These are phyloP conservation scores for Cinclus cinclus DNA, from an alignment of 2,113 vertebrate species.

Conservation along the genomic window DNA sequence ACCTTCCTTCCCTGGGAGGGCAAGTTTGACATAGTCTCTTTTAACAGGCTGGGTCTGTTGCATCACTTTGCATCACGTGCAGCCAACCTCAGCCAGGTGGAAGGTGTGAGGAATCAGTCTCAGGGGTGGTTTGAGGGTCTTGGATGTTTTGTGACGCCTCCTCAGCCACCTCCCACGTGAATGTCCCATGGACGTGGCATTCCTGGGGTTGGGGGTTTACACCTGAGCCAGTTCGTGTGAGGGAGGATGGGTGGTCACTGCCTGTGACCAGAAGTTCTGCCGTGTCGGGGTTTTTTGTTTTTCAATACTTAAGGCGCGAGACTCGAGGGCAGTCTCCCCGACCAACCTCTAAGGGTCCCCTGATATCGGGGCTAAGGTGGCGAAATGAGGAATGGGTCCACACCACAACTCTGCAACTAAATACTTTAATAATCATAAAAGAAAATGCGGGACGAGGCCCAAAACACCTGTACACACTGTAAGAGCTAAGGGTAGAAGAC, in stretches of 20 bases:
- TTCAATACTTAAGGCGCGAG: too few relatives aligned
- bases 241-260: not conserved
- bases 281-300: too few relatives aligned
- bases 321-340: too few relatives aligned
- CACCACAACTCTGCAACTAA: too few relatives aligned
- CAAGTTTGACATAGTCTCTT: not conserved
- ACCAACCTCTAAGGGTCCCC: too few relatives aligned
- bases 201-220: rapidly evolving
- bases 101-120: not conserved
- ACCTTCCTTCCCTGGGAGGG: not conserved
- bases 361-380: too few relatives aligned
- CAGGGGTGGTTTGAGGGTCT: not conserved
- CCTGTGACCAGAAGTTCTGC: too few relatives aligned
- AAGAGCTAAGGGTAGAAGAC: too few relatives aligned
- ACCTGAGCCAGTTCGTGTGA: not conserved
- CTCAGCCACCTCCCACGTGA: not conserved
- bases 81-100: not conserved
- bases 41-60: not conserved
- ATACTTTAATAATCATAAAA: too few relatives aligned
- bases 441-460: too few relatives aligned
- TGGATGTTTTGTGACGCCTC: not conserved
- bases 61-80: not conserved
- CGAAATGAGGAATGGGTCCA: too few relatives aligned
- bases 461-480: too few relatives aligned
- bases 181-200: not conserved